A percentile compares a stretch with the other conserved stretches of the same genome.
Evolutionary conservation across 2,113 vertebrate species (phyloP).

Genomic region (Hylia prasina): DNA sequence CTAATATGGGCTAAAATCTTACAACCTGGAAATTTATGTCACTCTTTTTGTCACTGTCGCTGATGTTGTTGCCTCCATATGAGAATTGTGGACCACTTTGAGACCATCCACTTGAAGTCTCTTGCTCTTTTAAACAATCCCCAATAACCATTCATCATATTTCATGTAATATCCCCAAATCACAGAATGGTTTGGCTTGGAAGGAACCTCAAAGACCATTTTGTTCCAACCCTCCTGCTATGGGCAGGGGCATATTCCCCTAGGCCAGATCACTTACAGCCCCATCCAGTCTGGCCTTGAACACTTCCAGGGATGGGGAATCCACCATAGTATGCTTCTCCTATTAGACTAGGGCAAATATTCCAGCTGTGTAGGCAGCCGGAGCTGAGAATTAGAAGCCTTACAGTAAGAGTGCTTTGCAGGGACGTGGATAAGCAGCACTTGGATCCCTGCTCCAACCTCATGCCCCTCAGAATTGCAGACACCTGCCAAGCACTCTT

Average conservation of each 20-base stretch:
- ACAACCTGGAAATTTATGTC: not conserved
- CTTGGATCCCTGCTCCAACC: not conserved
- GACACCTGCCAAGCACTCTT: not conserved
- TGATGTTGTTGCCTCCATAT: not conserved
- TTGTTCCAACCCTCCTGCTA: not conserved
- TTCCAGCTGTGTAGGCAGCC: not conserved
- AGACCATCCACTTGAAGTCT: not conserved
- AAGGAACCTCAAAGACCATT: not conserved
- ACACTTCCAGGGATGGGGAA: not conserved
- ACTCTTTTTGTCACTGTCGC: accelerated
- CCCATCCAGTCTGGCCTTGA: not conserved
- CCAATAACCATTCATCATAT: not conserved
- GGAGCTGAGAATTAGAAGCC: not conserved
- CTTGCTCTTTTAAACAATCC: not conserved
- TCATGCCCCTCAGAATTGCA: not conserved
- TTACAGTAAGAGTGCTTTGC: not conserved
- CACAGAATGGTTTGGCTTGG: not conserved
- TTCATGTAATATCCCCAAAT: not conserved
- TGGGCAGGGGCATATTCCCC: not conserved
- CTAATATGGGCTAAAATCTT: not conserved
- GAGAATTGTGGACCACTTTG: not conserved
- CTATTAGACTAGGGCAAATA: not conserved
- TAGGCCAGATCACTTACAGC: not conserved
- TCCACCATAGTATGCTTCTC: not conserved
- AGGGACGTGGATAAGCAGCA: not conserved